phyloP scores from a whole-genome alignment of 2,113 vertebrate species.

The Meriones unguiculatus region DNA sequence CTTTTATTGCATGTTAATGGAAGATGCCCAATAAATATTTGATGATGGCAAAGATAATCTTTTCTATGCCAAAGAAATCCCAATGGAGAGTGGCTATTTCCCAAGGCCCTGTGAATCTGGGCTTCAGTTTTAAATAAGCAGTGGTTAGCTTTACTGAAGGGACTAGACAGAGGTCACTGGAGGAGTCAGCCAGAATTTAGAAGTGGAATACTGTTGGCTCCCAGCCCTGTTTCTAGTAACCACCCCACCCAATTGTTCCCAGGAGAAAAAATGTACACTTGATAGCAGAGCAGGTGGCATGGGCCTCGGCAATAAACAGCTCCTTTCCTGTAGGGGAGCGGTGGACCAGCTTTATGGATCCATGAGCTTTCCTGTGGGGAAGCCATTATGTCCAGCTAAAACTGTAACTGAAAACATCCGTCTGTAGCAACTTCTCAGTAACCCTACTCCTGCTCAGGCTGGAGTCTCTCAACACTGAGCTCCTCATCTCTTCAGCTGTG shows the following conservation, averaged over 20 bases:
- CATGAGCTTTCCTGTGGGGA: constrained; percentile 68
- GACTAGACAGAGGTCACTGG: constrained; percentile 64
- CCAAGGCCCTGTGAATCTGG: constrained; percentile 28
- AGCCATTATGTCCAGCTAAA: constrained; percentile 71
- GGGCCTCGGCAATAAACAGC: constrained; percentile 52
- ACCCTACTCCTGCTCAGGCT: neutral
- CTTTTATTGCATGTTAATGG: neutral
- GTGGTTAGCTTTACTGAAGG: constrained; percentile 62
- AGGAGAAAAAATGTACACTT: constrained; percentile 54
- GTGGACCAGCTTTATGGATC: constrained; percentile 55
- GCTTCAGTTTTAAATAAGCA: constrained; percentile 68
- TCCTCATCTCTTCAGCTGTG: neutral
- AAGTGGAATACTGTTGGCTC: constrained; percentile 72
- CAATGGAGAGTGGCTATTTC: constrained; percentile 42
- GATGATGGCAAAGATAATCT: constrained; percentile 33
- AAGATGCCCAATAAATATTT: constrained; percentile 49
- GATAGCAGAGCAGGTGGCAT: constrained; percentile 44
- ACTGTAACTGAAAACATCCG: constrained; percentile 57
- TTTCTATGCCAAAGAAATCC: constrained; percentile 56
- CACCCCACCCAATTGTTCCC: constrained; percentile 68
- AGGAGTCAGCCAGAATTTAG: constrained; percentile 68
- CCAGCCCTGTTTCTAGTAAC: constrained; percentile 69
- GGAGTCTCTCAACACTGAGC: neutral
- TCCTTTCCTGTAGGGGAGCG: constrained; percentile 61
- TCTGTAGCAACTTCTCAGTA: constrained; percentile 16